A percentile compares a stretch with the other conserved stretches of the same genome.
Evolutionary conservation across 2,888 invertebrate species (phyloP).

Genomic region (Mycogona germanica): DNA sequence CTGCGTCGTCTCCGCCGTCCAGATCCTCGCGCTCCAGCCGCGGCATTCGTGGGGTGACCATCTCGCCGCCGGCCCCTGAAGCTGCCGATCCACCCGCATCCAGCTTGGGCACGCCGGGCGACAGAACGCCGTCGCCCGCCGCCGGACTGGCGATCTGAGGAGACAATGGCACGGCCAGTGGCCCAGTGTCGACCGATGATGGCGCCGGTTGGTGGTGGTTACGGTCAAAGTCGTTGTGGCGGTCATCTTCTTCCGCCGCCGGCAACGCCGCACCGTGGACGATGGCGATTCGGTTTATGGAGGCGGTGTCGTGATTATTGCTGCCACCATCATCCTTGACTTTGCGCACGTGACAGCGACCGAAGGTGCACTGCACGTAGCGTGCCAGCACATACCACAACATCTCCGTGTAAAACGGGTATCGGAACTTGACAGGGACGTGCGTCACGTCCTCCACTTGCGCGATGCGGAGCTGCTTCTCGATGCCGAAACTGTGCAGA

Average conservation of each 20-base stretch:
- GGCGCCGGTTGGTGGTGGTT: too few species aligned
- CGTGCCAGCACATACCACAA: slow-evolving; percentile 93
- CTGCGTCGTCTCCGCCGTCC: slow-evolving; percentile 1
- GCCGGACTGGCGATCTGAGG: neutral
- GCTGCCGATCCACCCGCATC: too few species aligned
- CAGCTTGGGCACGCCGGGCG: neutral
- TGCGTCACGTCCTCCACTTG: slow-evolving; percentile 87
- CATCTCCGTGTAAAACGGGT: slow-evolving; percentile 97
- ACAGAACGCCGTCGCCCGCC: neutral
- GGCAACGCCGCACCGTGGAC: neutral
- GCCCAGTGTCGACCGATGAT: too few species aligned
- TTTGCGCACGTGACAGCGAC: slow-evolving; percentile 57
- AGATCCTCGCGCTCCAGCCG: neutral
- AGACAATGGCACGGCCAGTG: neutral
- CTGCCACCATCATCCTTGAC: slow-evolving; percentile 28
- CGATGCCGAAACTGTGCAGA: slow-evolving; percentile 88
- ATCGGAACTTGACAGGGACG: slow-evolving; percentile 95
- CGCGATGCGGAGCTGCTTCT: slow-evolving; percentile 89
- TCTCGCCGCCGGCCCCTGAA: too few species aligned
- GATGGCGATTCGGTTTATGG: too few species aligned
- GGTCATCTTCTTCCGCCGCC: neutral
- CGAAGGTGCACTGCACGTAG: slow-evolving; percentile 76
- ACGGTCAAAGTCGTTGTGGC: too few species aligned
- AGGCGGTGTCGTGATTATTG: neutral
- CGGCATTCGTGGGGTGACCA: neutral